These are phyloP conservation scores for Herminia tarsipennalis DNA, from an alignment of 2,888 invertebrate species.

Conservation along the genomic window DNA sequence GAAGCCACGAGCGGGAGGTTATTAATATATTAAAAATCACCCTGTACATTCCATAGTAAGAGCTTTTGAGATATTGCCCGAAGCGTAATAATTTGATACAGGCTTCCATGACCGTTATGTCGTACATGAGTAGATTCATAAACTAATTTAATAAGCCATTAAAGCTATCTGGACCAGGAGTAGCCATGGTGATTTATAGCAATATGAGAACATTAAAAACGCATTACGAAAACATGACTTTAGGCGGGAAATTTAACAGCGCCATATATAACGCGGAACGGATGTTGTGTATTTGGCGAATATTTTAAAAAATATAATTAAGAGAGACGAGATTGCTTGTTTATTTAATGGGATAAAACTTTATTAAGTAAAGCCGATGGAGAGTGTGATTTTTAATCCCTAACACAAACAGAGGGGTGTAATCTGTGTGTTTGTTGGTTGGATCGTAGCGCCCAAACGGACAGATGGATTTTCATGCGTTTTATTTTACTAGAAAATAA, in stretches of 20 bases:
- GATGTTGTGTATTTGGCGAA: constrained; percentile 65
- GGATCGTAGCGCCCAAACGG: too few relatives aligned
- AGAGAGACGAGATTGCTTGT: constrained; percentile 1
- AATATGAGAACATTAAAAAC: constrained; percentile 86
- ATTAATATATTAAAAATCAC: too few relatives aligned
- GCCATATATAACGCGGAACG: constrained; percentile 68
- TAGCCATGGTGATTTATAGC: constrained; percentile 82
- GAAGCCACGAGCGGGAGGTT: too few relatives aligned
- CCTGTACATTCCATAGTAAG: not conserved
- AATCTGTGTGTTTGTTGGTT: too few relatives aligned
- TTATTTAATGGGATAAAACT: not conserved
- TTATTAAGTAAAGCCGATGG: not conserved
- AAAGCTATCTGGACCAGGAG: constrained; percentile 84
- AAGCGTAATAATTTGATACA: constrained; percentile 20
- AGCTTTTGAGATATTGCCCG: constrained; percentile 8
- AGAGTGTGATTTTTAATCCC: too few relatives aligned
- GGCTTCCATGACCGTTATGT: constrained; percentile 6
- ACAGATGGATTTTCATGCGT: too few relatives aligned
- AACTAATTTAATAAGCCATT: constrained; percentile 84
- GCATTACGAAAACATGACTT: constrained; percentile 85
- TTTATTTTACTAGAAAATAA: too few relatives aligned
- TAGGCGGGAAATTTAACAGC: constrained; percentile 80
- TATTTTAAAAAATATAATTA: constrained; percentile 31
- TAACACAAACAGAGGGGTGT: too few relatives aligned
- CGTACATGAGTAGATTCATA: constrained; percentile 44